Evolutionary conservation across 2,113 vertebrate genomes (phyloP).

Genomic region (Anser cygnoides): DNA sequence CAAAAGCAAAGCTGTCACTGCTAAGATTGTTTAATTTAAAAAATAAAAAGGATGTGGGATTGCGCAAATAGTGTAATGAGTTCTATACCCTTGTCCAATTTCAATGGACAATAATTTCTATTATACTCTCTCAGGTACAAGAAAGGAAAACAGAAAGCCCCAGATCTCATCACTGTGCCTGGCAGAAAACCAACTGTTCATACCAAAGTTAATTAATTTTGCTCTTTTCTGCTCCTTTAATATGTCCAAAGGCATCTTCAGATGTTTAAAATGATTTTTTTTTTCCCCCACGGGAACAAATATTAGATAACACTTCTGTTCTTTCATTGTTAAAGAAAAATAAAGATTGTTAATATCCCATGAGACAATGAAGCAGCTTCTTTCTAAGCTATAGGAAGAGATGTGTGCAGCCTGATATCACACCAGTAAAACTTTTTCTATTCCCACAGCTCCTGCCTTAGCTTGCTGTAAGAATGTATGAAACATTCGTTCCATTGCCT

Average conservation of each 20-base stretch:
- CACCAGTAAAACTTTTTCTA: not conserved
- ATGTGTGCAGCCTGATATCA: not conserved
- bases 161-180: not conserved
- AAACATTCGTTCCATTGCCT: not conserved
- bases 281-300: not conserved
- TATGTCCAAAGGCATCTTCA: not conserved
- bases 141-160: not conserved
- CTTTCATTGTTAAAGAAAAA: not conserved
- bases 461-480: not conserved
- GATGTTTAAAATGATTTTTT: not conserved
- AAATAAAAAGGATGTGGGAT: not conserved
- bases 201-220: conserved; percentile 16
- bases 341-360: not conserved
- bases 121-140: not conserved
- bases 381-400: not conserved
- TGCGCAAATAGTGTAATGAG: not conserved
- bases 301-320: not conserved
- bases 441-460: not conserved
- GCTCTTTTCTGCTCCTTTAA: not conserved
- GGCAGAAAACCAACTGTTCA: not conserved
- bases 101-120: not conserved
- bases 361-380: not conserved
- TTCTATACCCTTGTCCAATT: not conserved
- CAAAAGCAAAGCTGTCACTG: not conserved
- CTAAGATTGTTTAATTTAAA: not conserved